Base-by-base conservation (phyloP, 2,888 invertebrate genomes). In the Habroteleia sp. region DNA sequence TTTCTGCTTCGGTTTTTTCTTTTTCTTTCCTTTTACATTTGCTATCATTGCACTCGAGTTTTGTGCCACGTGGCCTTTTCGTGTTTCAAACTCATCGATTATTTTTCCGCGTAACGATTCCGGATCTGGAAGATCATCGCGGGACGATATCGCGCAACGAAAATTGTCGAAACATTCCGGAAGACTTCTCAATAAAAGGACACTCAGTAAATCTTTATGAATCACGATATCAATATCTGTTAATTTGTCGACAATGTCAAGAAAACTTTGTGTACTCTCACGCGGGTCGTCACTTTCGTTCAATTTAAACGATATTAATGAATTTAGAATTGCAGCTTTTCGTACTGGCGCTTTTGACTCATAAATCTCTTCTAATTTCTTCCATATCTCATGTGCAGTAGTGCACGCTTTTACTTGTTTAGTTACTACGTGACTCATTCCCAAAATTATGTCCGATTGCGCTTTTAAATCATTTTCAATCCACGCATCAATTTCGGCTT, bases 161-260 rank as follows among this genome's bases (percentile, higher is more conserved):
- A 62, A 62, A 27, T 48, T 62, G 4, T 48, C 62, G 14, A 8
- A 48, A 0, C 2, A 5, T 5, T 62, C 39, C 10, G 62, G 48
- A 3, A 62, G n/a, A 23, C 62, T 62, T 0, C 48, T 6, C 8
- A 48, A 6, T 1, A 62, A 11, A 11, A 46, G 23, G 5, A 60
- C 35, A 0, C 11, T 27, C 3, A 60, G 16, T 10, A 60, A 8
- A 3, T 60, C 60, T 2, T 37, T 3, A 11, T 60, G 33, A 11
- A 60, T 29, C 3, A 13, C 14, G 8, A 60, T 17, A 4, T 46
- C 20, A 17, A 60, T 3, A 1, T 60, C 46, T 2, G 46, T 8
- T 16, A 60, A 14, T 23, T 37, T 60, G 10, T 39, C 46, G 3
- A 60, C 20, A 0, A 11, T 13, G 10, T 60, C 60, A 1, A 20